Evolutionary conservation across 2,888 invertebrate species (phyloP), one percentile per base, ranked within the genome.

Genomic region (Tricholauxania praeusta): DNA sequence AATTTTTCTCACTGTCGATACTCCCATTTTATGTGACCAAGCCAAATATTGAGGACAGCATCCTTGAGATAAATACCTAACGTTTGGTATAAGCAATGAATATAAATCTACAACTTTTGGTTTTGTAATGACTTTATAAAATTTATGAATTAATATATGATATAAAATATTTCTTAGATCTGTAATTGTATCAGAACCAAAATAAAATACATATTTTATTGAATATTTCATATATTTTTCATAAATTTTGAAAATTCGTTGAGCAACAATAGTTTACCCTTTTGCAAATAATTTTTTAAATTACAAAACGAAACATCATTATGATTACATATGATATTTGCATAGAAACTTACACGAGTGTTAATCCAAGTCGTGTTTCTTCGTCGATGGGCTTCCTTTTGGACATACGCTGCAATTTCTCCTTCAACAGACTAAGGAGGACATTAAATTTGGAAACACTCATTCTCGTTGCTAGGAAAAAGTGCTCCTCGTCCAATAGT

Each of bases 1-100:
- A 60, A 71, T 67, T 57, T 64, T n/a, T 19, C 72, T 28, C 19
- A 71, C 75, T 12, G 75, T 75, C 22, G 68, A 71, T 55, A 60
- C 48, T 12, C 69, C 59, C 3, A 59, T 22, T 22, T 59, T 59
- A 22, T 28, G 32, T 12, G 28, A 19, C 59, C 59, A 22, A 15
- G 59, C 59, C 59, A 59, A 22, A 15, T 28, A 4, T 17, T 59
- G 59, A 15, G 32, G 32, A 15, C n/a, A 19, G 32, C 60, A 72
- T 73, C 64, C 66, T 65, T 69, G 65, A 12, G 64, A 65, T 15
- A 71, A 52, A 28, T 73, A 64, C 49, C 66, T 72, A 17, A 32
- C 64, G 15, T 65, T 63, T 12, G 63, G 22, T 62, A 4, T n/a
- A 62, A 52, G 2, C 39, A 22, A 22, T 22, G 1, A 22, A 22